A percentile compares a stretch with the other conserved stretches of the same genome.
phyloP scores from a whole-genome alignment of 2,888 invertebrate species.

The Caenorhabditis drosophilae region DNA sequence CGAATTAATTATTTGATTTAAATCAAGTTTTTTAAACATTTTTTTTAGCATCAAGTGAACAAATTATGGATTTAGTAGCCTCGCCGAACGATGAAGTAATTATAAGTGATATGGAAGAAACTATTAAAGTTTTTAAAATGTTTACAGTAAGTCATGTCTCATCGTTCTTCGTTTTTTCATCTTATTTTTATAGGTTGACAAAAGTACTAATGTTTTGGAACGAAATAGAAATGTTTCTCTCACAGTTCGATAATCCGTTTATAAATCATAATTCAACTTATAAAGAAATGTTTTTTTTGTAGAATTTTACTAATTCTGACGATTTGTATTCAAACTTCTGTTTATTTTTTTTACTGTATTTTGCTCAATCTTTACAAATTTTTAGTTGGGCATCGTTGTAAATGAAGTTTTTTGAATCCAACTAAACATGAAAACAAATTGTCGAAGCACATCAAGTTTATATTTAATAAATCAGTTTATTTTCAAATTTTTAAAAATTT shows the following conservation, averaged over 20 bases:
- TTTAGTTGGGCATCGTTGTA: no score
- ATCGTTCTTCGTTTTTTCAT: not conserved
- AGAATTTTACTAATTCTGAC: not conserved
- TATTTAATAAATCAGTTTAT: not conserved
- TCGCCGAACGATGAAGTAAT: conserved; percentile 35
- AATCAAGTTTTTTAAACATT: not conserved
- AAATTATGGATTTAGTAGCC: conserved; percentile 30
- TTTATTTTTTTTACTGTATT: no score
- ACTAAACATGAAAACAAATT: no score
- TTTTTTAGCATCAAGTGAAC: conserved; percentile 26
- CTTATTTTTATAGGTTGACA: conserved; percentile 22
- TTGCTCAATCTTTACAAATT: no score
- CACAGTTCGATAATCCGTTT: conserved; percentile 28
- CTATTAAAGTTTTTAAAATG: conserved; percentile 32
- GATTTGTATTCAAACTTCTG: no score
- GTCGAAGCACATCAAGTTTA: no score
- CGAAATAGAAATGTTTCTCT: conserved; percentile 28
- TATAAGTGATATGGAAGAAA: conserved; percentile 37
- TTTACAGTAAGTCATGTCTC: conserved; percentile 11
- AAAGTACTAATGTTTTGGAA: conserved; percentile 32
- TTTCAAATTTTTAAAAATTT: conserved; percentile 3
- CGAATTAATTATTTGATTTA: not conserved
- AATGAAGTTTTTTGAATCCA: no score
- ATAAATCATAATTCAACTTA: conserved; percentile 6
- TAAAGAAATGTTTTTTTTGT: not conserved